Conservation (phyloP, 2,797 vertebrate species). For the Pseudochirops corinnae region DNA sequence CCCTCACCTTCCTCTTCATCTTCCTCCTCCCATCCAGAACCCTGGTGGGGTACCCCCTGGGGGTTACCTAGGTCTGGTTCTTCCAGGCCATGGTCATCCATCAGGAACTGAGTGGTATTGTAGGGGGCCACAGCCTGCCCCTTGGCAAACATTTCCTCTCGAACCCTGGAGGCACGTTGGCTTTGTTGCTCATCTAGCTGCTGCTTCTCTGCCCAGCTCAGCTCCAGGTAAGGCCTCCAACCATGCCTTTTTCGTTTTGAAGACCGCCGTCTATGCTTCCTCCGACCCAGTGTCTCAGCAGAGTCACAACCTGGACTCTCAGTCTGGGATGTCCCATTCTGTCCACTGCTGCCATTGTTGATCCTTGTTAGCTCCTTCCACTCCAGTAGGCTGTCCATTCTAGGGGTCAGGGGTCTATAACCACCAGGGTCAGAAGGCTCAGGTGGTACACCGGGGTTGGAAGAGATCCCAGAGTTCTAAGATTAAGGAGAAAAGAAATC, state of each 20-base stretch:
- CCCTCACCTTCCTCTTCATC: neutral
- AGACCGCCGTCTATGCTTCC: conserved; percentile 65
- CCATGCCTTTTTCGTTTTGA: conserved; percentile 69
- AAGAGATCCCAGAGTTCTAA: conserved; percentile 41
- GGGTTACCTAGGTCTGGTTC: conserved; percentile 73
- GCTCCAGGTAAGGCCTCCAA: conserved; percentile 76
- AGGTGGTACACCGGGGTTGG: conserved; percentile 32
- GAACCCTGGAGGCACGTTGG: conserved; percentile 67
- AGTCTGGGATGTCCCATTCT: neutral
- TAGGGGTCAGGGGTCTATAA: conserved; percentile 29
- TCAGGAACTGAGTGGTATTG: conserved; percentile 77
- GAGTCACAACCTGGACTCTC: conserved; percentile 9
- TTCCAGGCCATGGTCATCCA: conserved; percentile 69
- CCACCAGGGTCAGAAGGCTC: conserved; percentile 31
- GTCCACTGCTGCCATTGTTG: conserved; percentile 8
- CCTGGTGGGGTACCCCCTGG: conserved; percentile 55
- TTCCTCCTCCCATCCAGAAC: conserved; percentile 64
- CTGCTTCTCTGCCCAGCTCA: conserved; percentile 76
- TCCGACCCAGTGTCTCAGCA: conserved; percentile 24
- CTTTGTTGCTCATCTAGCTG: conserved; percentile 74
- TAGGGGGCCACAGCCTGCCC: conserved; percentile 74
- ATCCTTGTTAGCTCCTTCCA: conserved; percentile 26
- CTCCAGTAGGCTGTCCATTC: conserved; percentile 49
- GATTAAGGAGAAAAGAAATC: conserved; percentile 2
- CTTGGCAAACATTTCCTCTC: conserved; percentile 72